Base-by-base conservation (phyloP, 2,888 invertebrate species). In the Perizoma affinitatum region DNA sequence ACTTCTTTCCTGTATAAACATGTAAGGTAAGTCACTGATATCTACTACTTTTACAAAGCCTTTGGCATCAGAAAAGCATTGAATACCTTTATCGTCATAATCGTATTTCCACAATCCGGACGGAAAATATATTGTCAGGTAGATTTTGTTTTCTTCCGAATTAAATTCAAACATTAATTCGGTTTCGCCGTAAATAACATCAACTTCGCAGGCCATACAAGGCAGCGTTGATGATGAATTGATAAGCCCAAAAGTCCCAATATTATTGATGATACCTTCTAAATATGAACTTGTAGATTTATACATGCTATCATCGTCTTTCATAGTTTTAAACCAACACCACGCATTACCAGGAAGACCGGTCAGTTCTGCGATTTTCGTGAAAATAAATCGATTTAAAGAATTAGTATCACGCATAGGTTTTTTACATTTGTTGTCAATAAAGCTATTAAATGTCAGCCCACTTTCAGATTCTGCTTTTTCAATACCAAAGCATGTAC, bases 41-140 rank as follows among this genome's bases (percentile, higher is more conserved):
- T 92, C 80, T 0, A 94, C 87, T 4, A 84, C 86, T 65, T 78
- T 87, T 33, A 91, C 83, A 65, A 93, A 87, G 5, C 93, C 93
- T 68, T 92, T 88, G 0, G 94, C 93, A 72, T 94, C 93, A 4
- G 95, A 94, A 74, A 94, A 95, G 74, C 95, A 95, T 70, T 92
- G 93, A 48, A 94, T 85, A 5, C 93, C 93, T 66, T 82, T 86
- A 61, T 93, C 90, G 43, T 84, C 69, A 44, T 75, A 65, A 41
- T 87, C 81, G 65, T 90, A 83, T 62, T 88, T 88, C 93, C 93
- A 94, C 55, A 94, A 82, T 57, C 91, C 89, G 9, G 93, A 90
- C 2, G 93, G 93, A 67, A 86, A 90, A 72, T 95, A 95, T 43
- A 95, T 85, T 6, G 92, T 92, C 9, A 95, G 71, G 51, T 83